Percentiles rank a stretch among this genome's conserved stretches.
phyloP scores from a whole-genome alignment of 2,113 vertebrate genomes.

The Oncorhynchus mykiss region DNA sequence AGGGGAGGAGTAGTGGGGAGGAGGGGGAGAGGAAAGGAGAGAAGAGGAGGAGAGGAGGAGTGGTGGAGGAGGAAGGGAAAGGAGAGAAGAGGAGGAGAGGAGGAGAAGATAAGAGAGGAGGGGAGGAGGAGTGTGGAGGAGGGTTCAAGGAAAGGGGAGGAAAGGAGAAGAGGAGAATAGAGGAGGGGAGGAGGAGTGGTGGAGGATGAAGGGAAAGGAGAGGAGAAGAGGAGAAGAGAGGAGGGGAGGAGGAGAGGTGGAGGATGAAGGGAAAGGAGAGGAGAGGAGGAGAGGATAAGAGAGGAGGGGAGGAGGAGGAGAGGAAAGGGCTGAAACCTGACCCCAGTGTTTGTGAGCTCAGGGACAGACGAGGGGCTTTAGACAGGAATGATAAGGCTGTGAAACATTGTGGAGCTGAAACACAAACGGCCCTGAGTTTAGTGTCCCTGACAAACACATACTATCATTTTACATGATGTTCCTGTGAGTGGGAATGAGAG shows the following conservation, averaged over 20 bases:
- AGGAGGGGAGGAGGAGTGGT: too few species aligned
- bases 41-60: too few species aligned
- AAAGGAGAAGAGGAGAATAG: background rate
- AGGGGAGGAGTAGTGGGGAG: too few species aligned
- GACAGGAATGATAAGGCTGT: slow-evolving; percentile 64
- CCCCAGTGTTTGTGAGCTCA: slow-evolving; percentile 56
- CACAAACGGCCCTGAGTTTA: slow-evolving; percentile 51
- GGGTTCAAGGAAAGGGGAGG: background rate
- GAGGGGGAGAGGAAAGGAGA: too few species aligned
- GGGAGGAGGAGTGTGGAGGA: too few species aligned
- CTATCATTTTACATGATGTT: slow-evolving; percentile 68
- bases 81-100: too few species aligned
- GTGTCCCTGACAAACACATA: slow-evolving; percentile 55
- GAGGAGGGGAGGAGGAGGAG: background rate
- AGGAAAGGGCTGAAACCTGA: slow-evolving; percentile 54
- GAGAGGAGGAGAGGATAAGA: background rate
- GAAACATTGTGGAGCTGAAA: slow-evolving; percentile 54
- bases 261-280: background rate
- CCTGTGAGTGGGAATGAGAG: background rate
- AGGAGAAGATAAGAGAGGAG: too few species aligned
- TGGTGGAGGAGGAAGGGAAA: too few species aligned
- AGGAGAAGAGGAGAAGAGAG: too few species aligned
- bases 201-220: too few species aligned
- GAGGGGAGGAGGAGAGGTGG: background rate
- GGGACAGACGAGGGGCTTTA: slow-evolving; percentile 67